Conservation (phyloP, 2,888 invertebrate genomes). For the Oegoconia quadripuncta region DNA sequence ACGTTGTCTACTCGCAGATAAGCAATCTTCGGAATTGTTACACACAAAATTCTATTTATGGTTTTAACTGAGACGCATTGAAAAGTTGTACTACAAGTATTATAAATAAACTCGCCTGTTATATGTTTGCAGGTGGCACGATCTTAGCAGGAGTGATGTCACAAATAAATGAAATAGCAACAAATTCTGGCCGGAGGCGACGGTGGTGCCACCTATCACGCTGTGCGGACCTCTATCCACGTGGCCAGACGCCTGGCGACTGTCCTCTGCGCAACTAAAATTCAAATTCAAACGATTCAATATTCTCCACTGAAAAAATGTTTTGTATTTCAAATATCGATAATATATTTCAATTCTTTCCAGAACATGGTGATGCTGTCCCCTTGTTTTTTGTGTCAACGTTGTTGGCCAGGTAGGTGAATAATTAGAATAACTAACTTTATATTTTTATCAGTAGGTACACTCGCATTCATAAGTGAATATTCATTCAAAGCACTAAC, state of each 20-base stretch:
- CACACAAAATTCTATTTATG: slow-evolving; percentile 5
- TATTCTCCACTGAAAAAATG: slow-evolving; percentile 21
- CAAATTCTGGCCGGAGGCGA: slow-evolving; percentile 4
- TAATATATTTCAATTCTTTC: slow-evolving; percentile 27
- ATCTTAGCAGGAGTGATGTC: slow-evolving; percentile 25
- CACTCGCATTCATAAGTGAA: too few species aligned
- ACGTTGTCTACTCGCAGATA: neutral
- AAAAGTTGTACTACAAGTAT: slow-evolving; percentile 17
- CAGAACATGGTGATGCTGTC: slow-evolving; percentile 20
- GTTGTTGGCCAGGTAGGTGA: slow-evolving; percentile 1
- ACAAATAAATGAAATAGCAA: slow-evolving; percentile 17
- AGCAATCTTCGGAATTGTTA: slow-evolving; percentile 7
- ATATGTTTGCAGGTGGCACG: slow-evolving; percentile 19
- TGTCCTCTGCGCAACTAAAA: slow-evolving; percentile 28
- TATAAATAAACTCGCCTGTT: slow-evolving; percentile 30
- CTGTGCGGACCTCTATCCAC: slow-evolving; percentile 26
- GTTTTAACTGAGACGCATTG: slow-evolving; percentile 7
- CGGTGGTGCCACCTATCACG: slow-evolving; percentile 16
- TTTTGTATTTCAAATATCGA: slow-evolving; percentile 21
- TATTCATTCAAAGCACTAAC: too few species aligned
- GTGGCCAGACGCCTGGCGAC: slow-evolving; percentile 37
- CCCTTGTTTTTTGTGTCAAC: slow-evolving; percentile 4
- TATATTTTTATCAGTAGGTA: neutral
- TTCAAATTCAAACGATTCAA: slow-evolving; percentile 32
- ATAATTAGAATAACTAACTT: slow-evolving; percentile 1